Conservation (phyloP, 1,140 invertebrate species). For the Anastrepha ludens region DNA sequence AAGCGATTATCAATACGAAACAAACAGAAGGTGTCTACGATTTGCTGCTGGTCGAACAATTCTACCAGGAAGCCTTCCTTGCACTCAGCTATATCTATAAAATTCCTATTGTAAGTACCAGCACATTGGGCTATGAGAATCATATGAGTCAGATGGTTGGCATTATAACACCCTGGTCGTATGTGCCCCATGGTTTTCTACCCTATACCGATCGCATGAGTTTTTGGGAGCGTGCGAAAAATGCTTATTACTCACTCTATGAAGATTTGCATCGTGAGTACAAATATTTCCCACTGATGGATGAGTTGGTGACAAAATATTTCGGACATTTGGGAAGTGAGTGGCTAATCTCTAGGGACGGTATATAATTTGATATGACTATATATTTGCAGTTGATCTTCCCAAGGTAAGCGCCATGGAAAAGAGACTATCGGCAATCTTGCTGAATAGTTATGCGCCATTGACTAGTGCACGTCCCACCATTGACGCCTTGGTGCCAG, state of each 20-base stretch:
- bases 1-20: constrained; percentile 68
- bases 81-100: constrained; percentile 72
- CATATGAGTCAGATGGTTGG: constrained; percentile 69
- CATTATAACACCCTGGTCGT: constrained; percentile 67
- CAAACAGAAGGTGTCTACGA: constrained; percentile 72
- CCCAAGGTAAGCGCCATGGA: constrained; percentile 75
- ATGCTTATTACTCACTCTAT: constrained; percentile 54
- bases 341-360: not conserved
- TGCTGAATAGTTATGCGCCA: constrained; percentile 75
- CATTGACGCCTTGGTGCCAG: constrained; percentile 74
- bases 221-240: constrained; percentile 71
- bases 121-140: constrained; percentile 68
- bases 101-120: constrained; percentile 68
- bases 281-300: constrained; percentile 70
- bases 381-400: constrained; percentile 45
- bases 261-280: constrained; percentile 63
- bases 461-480: constrained; percentile 73
- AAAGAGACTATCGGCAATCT: constrained; percentile 75
- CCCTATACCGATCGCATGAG: constrained; percentile 69
- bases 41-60: constrained; percentile 71
- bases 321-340: constrained; percentile 67
- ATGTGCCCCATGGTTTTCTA: constrained; percentile 66
- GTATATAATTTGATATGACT: not conserved
- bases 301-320: constrained; percentile 67
- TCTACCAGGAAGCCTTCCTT: constrained; percentile 73